phyloP scores from a whole-genome alignment of 2,113 vertebrate genomes.

The Hyla sarda region DNA sequence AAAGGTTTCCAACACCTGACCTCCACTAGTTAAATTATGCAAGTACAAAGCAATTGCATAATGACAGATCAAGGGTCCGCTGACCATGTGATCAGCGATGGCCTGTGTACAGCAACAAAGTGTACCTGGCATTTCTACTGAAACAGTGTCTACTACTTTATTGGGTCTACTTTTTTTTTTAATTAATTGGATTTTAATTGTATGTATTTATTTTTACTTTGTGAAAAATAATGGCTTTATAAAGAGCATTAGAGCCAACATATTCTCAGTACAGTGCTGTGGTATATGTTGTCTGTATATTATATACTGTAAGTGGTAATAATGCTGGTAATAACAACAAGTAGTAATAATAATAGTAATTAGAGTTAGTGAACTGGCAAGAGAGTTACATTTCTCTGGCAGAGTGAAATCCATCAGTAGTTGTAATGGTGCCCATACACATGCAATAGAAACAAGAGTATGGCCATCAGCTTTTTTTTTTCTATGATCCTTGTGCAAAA shows the following conservation, averaged over 20 bases:
- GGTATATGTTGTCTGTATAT: not conserved
- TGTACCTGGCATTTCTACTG: not conserved
- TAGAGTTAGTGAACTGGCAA: not conserved
- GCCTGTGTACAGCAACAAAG: not conserved
- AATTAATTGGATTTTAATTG: not conserved
- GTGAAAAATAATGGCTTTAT: no score
- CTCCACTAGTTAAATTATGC: not conserved
- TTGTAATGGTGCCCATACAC: no score
- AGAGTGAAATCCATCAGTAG: no score
- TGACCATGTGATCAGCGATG: not conserved
- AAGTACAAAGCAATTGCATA: not conserved
- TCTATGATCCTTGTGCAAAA: no score
- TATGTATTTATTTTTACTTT: no score
- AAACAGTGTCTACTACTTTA: not conserved
- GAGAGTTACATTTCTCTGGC: no score
- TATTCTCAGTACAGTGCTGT: not conserved
- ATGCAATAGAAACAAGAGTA: no score
- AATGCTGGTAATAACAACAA: no score
- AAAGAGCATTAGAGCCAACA: no score
- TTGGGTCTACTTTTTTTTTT: not conserved
- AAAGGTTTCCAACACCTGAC: no score
- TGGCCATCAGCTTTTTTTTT: no score
- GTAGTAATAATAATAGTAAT: not conserved
- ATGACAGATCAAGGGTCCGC: not conserved
- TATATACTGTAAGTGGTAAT: not conserved